Percentiles rank a stretch among this genome's conserved stretches.
Evolutionary conservation across 2,888 invertebrate genomes (phyloP).

Genomic region (Apamea epomidion): DNA sequence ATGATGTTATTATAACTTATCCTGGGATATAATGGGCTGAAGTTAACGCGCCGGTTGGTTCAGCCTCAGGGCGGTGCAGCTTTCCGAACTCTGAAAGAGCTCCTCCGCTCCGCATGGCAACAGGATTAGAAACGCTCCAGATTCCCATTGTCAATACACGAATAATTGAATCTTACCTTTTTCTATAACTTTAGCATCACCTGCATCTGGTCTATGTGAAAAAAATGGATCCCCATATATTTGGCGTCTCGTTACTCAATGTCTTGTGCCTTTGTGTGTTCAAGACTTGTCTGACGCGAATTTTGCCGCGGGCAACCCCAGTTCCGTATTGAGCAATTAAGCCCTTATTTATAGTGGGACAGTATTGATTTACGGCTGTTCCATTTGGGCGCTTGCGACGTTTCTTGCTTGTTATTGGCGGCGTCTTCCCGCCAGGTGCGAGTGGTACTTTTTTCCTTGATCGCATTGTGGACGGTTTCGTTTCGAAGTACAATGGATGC

Average conservation of each 20-base stretch:
- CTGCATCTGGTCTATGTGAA: slow-evolving; percentile 81
- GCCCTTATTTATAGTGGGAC: slow-evolving; percentile 83
- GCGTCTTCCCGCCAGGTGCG: slow-evolving; percentile 87
- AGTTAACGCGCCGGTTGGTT: slow-evolving; percentile 50
- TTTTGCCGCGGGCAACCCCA: slow-evolving; percentile 73
- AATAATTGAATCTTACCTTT: slow-evolving; percentile 87
- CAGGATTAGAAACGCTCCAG: slow-evolving; percentile 81
- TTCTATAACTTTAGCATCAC: slow-evolving; percentile 85
- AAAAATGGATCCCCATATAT: slow-evolving; percentile 83
- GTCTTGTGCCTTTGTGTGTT: slow-evolving; percentile 82
- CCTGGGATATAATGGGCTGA: slow-evolving; percentile 52
- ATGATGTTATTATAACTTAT: slow-evolving; percentile 64
- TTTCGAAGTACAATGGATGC: slow-evolving; percentile 84
- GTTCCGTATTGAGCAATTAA: slow-evolving; percentile 81
- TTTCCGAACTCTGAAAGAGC: slow-evolving; percentile 63
- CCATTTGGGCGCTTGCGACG: slow-evolving; percentile 75
- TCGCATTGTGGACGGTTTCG: slow-evolving; percentile 83
- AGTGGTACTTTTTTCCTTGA: slow-evolving; percentile 76
- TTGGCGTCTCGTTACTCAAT: slow-evolving; percentile 88
- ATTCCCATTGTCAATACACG: slow-evolving; percentile 82
- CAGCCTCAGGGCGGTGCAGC: slow-evolving; percentile 64
- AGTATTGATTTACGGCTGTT: slow-evolving; percentile 81
- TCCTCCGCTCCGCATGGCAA: slow-evolving; percentile 75
- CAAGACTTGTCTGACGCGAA: slow-evolving; percentile 77
- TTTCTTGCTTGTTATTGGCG: slow-evolving; percentile 66